phyloP scores from a whole-genome alignment of 2,888 invertebrate species.

The Papilio gigon region DNA sequence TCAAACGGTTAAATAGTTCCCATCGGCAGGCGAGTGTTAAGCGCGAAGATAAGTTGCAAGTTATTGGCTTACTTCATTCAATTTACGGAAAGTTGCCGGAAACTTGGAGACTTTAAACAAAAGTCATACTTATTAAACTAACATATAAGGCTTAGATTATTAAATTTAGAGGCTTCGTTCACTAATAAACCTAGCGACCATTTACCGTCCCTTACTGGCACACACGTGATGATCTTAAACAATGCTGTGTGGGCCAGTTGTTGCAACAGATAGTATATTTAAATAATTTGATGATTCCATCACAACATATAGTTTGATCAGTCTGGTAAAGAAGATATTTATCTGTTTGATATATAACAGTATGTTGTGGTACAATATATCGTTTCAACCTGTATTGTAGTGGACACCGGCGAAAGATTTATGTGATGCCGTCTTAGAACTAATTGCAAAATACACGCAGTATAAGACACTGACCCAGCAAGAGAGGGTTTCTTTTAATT shows the following conservation, averaged over 20 bases:
- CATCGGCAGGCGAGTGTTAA: constrained; percentile 1
- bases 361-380: not conserved
- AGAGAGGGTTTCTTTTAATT: not conserved
- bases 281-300: too few species aligned
- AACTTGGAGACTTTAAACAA: not conserved
- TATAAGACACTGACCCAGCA: not conserved
- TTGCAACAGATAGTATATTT: too few species aligned
- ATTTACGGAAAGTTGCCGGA: not conserved
- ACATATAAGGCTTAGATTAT: too few species aligned
- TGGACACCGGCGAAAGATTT: not conserved
- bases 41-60: constrained; percentile 17
- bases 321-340: not conserved
- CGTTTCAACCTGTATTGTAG: constrained; percentile 2
- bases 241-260: too few species aligned
- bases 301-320: too few species aligned
- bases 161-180: too few species aligned
- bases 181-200: too few species aligned
- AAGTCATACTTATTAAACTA: constrained; percentile 1
- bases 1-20: constrained; percentile 22
- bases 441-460: constrained; percentile 9
- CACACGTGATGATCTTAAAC: too few species aligned
- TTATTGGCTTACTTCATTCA: constrained; percentile 21
- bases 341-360: not conserved
- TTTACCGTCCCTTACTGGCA: too few species aligned
- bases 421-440: constrained; percentile 7